Evolutionary conservation across 2,797 vertebrate species (phyloP), one percentile per base, ranked within the genome.

Genomic region (Meda fulgida): DNA sequence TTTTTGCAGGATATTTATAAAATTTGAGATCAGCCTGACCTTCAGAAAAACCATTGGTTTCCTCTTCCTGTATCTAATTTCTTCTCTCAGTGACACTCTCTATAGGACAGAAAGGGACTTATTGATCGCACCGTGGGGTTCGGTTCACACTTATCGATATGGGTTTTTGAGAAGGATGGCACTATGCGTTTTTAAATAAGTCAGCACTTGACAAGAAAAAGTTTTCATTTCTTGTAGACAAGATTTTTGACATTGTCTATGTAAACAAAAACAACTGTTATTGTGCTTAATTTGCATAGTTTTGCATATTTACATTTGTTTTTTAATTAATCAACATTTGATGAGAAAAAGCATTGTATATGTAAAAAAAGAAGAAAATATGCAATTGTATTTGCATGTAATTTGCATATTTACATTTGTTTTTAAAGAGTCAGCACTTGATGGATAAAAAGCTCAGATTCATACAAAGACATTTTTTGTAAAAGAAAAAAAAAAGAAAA

Each of bases 141-240:
- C 86, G 46, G 46, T 70, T 84, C 60, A 48, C 84, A 67, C 55
- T 65, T 63, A 89, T 86, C 10, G 78, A 89, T 84, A 40, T 2
- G 7, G 2, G 31, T n/a, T 60, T 60, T 48, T 63, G 81, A 84
- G 46, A 60, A 78, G 55, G 58, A 78, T 80, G 80, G 43, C n/a
- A 4, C 26, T 4, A 23, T 69, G 31, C 13, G 11, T 19, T 65
- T 6, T 51, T 23, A 34, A 43, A 26, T 3, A 19, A 51, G 71
- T 38, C 31, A 38, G 53, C 13, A 13, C 36, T 73, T 63, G 29
- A 29, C 16, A 18, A 58, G 1, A 58, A 76, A 76, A 48, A 58
- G 21, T 21, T 13, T 38, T 46, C 3, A 46, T 46, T 34, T 21
- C 4, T 14, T n/a, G 6, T n/a, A 34, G 5, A 55, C 9, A 10